Base-by-base conservation (phyloP, 2,888 invertebrate species). In the Cinara cedri region DNA sequence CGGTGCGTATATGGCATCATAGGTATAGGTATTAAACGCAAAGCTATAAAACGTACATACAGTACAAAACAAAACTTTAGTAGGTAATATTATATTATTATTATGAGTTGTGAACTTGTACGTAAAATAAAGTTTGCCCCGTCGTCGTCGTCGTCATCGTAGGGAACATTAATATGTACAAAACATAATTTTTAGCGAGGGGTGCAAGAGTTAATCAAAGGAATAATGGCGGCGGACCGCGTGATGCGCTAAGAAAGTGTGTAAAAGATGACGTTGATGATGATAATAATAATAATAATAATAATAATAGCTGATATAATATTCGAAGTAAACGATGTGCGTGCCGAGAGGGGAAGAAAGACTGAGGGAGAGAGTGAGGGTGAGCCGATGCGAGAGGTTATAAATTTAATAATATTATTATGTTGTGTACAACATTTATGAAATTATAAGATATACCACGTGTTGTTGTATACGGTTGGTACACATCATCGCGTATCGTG, bases 401-500 rank as follows among this genome's bases (percentile, higher is more conserved):
- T 34, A 62, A 49, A 62, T 72, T 62, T 72, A 51, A 72, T 63
- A 51, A 51, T 19, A n/a, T 60, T 14, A 34, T 34, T 34, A 34
- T 34, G 6, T 34, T 51, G 34, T 11, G 49, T 49, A 26, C n/a
- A 34, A 34, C 19, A 42, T 16, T 19, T 21, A 11, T 21, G 34
- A 62, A 72, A 62, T 72, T 72, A 62, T 62, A 34, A 44, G n/a
- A n/a, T n/a, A n/a, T n/a, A n/a, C n/a, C 21, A 19, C 9, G 26
- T 34, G 19, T 8, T 24, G 24, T 1, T 2, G 34, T 34, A 11
- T 16, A n/a, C 34, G n/a, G n/a, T n/a, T n/a, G n/a, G 34, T 8
- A 60, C 34, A 60, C 19, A 1, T 11, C 13, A 1, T 14, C 24
- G 44, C 42, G 24, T n/a, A 57, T 57, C 24, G 13, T 44, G 21